Evolutionary conservation across 2,113 vertebrate genomes (phyloP).

Genomic region (Chrysochloris asiatica): DNA sequence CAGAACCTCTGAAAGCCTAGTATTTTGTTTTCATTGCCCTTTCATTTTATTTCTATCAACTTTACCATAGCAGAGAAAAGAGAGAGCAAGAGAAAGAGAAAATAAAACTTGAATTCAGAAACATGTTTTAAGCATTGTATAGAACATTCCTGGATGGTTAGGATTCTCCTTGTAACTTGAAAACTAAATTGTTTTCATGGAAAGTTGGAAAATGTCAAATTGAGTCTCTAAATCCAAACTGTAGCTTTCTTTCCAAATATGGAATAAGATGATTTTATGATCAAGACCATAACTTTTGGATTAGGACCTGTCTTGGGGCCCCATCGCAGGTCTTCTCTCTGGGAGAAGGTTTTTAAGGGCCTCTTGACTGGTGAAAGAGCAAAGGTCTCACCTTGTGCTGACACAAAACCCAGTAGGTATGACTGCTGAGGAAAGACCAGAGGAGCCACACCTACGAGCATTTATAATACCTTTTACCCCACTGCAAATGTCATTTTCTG

Average conservation of each 20-base stretch:
- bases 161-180: neutral
- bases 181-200: neutral
- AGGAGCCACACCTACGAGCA: neutral
- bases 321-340: neutral
- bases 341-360: neutral
- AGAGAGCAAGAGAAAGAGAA: neutral
- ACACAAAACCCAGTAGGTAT: neutral
- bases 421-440: neutral
- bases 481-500: slow-evolving; percentile 56
- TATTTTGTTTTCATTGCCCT: neutral
- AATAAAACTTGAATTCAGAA: slow-evolving; percentile 36
- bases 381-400: neutral
- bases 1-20: neutral
- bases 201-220: neutral
- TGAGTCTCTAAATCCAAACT: neutral
- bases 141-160: neutral
- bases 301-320: neutral
- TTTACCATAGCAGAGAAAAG: neutral
- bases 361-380: neutral
- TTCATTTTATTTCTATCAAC: neutral
- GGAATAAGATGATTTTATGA: neutral
- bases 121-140: neutral
- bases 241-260: slow-evolving; percentile 14
- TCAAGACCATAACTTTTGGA: neutral
- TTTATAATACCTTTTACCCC: slow-evolving; percentile 16